These are phyloP conservation scores for Pelecanus crispus DNA, from an alignment of 2,113 vertebrate genomes.

Conservation along the genomic window DNA sequence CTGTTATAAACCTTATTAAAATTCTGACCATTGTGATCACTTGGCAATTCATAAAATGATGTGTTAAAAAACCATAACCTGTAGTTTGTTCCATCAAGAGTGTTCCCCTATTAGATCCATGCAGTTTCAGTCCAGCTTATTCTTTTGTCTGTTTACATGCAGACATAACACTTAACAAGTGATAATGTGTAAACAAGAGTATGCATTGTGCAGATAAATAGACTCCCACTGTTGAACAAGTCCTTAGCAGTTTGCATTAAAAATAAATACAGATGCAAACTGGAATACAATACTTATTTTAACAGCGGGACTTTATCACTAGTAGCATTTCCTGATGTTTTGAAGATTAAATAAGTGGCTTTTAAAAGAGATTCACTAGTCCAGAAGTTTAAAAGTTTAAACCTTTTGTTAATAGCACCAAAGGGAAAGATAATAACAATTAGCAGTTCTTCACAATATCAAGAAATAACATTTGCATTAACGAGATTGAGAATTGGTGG, in stretches of 20 bases:
- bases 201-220: constrained; percentile 62
- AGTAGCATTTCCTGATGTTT: constrained; percentile 45
- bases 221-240: constrained; percentile 49
- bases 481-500: background rate
- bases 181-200: constrained; percentile 59
- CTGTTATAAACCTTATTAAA: background rate
- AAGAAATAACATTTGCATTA: constrained; percentile 46
- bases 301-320: constrained; percentile 58
- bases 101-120: background rate
- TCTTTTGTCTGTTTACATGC: constrained; percentile 36
- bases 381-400: constrained; percentile 43
- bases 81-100: background rate
- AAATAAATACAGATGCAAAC: constrained; percentile 60
- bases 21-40: constrained; percentile 19
- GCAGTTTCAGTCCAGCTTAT: background rate
- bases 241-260: constrained; percentile 52
- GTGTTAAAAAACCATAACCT: constrained; percentile 10
- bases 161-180: constrained; percentile 41
- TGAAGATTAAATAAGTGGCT: constrained; percentile 48
- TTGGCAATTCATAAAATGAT: constrained; percentile 39
- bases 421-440: constrained; percentile 26
- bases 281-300: constrained; percentile 61
- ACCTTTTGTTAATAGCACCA: constrained; percentile 1
- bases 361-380: constrained; percentile 57
- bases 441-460: constrained; percentile 14